These are phyloP conservation scores for Scaptomyza parva DNA, from an alignment of 2,888 invertebrate genomes.

Conservation along the genomic window DNA sequence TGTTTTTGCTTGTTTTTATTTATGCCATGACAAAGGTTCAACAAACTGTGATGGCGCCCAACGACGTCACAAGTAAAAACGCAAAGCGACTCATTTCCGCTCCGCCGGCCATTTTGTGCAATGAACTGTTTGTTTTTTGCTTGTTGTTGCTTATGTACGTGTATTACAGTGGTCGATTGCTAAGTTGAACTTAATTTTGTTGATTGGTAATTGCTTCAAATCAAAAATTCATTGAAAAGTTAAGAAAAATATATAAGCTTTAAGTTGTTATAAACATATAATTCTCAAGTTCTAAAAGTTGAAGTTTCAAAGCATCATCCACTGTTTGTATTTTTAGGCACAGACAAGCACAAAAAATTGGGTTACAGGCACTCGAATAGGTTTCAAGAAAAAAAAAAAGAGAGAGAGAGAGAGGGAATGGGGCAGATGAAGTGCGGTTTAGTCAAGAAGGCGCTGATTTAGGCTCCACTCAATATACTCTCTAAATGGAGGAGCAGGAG, in stretches of 20 bases:
- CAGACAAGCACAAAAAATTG: conserved; percentile 60
- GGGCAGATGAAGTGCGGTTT: too few relatives aligned
- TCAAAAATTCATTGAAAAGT: too few relatives aligned
- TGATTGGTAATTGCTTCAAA: too few relatives aligned
- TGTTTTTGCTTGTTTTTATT: conserved; percentile 35
- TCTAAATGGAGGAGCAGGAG: not conserved
- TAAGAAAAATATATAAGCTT: not conserved
- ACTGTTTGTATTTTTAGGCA: conserved; percentile 21
- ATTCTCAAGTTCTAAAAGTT: not conserved
- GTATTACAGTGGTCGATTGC: not conserved
- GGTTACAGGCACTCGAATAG: conserved; percentile 65
- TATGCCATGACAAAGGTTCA: conserved; percentile 66
- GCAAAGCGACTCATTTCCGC: conserved; percentile 57
- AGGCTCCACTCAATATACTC: conserved; percentile 38
- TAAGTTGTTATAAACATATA: not conserved
- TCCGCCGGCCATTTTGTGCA: conserved; percentile 61
- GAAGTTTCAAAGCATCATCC: not conserved
- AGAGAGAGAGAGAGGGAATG: not conserved
- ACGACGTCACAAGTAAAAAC: conserved; percentile 51
- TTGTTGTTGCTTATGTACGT: conserved; percentile 12
- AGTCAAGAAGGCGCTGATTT: conserved; percentile 15
- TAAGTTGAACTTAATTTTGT: not conserved
- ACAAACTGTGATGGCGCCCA: conserved; percentile 62
- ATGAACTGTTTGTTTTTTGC: conserved; percentile 30
- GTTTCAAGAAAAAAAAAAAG: not conserved